Conservation (phyloP, 2,797 vertebrate genomes). For the Glossophaga mutica region DNA sequence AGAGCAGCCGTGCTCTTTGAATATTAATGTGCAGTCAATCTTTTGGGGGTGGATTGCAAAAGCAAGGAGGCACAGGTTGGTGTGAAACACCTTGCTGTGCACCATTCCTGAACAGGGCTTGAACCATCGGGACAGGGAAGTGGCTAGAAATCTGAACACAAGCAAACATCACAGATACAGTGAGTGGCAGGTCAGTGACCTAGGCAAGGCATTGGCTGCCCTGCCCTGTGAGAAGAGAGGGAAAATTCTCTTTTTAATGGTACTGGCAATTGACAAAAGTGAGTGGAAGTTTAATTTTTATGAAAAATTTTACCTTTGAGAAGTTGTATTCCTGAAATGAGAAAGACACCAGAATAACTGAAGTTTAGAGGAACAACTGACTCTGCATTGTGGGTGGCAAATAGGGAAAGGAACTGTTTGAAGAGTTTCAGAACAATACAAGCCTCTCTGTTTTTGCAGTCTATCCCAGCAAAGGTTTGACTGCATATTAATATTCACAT, state of each 20-base stretch:
- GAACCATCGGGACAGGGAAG: background rate
- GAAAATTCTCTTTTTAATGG: background rate
- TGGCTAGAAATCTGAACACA: background rate
- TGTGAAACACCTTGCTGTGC: background rate
- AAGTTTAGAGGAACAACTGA: background rate
- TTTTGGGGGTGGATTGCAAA: background rate
- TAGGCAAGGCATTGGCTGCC: background rate
- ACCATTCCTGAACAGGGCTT: background rate
- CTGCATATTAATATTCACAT: background rate
- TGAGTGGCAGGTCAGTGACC: background rate
- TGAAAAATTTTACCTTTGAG: background rate
- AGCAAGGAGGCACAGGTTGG: rapidly evolving
- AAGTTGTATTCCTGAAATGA: background rate
- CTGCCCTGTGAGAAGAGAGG: background rate
- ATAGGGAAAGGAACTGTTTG: background rate
- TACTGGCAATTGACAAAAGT: background rate
- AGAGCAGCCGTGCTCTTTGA: no score
- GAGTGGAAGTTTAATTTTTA: background rate
- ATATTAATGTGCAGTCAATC: no score
- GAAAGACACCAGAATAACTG: background rate
- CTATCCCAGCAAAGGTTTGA: background rate
- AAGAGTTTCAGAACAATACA: background rate
- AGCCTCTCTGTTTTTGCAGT: background rate
- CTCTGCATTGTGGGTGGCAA: background rate
- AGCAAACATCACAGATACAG: background rate